Base-by-base conservation (phyloP, 2,888 invertebrate species). In the Andrena trimmerana region DNA sequence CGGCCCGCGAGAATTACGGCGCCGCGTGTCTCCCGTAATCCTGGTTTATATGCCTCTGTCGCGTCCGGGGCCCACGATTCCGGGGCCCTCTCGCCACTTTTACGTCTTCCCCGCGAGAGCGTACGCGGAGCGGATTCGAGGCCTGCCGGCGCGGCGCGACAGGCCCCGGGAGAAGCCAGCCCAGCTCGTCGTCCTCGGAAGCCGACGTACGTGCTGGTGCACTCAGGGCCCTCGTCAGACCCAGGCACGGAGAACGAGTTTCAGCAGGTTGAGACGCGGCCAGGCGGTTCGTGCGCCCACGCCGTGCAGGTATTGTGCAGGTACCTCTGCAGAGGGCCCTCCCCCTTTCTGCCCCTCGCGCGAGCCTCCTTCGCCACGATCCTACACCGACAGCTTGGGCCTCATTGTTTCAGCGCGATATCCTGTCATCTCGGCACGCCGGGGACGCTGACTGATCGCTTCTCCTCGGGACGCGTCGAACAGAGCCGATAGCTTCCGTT, bases 21-120 rank as follows among this genome's bases (percentile, higher is more conserved):
- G 83, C 85, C 86, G 88, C 85, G 89, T 89, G 91, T 90, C 91
- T 79, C 85, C 84, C 74, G 88, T 91, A 91, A 91, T 91, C 91
- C 91, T 91, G 91, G 90, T 91, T 91, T 91, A 91, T 91, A 91
- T 86, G 90, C 84, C 84, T 85, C 85, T 82, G 83, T 73, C 72
- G 60, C 75, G 70, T 66, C 66, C 83, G 59, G 42, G 62, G 54
- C 66, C 71, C 76, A 62, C 77, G 71, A 71, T 75, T 78, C 76
- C 73, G 69, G 74, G 60, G 75, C 74, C 16, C 83, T 71, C 62
- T 69, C 79, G 57, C 71, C 75, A 71, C 76, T 85, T 83, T 86
- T 86, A 68, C 86, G 66, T 86, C 75, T 70, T 79, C 70, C 13
- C 74, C 72, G 50, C 42, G 65, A 63, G 66, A 60, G 54, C 62